Percentiles rank a stretch among this genome's conserved stretches.
Conservation (phyloP, 2,113 vertebrate species). For the Lethenteron camtschaticum region DNA sequence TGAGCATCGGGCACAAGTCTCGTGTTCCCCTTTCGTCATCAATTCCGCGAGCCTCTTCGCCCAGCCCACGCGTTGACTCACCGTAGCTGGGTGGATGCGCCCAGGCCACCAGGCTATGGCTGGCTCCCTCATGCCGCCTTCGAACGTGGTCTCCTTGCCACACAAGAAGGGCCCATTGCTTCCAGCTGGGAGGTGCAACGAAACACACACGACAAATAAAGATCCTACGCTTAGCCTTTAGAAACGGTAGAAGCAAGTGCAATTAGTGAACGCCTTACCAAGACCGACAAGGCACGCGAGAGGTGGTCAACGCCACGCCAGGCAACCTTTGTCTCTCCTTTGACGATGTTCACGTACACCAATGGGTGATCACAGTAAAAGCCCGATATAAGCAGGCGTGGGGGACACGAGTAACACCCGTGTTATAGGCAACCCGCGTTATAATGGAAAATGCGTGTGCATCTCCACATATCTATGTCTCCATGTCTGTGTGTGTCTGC, state of each 20-base stretch:
- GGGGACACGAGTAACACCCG: neutral
- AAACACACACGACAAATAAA: conserved; percentile 6
- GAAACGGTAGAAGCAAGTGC: too few species aligned
- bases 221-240: too few species aligned
- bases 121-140: conserved; percentile 81
- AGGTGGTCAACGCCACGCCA: neutral
- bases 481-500: too few species aligned
- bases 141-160: conserved; percentile 88
- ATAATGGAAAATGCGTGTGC: too few species aligned
- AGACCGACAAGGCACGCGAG: neutral
- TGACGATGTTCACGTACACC: neutral
- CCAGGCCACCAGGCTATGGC: conserved; percentile 89
- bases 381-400: neutral
- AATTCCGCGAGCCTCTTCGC: neutral
- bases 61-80: conserved; percentile 18
- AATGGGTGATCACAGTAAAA: neutral
- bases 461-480: too few species aligned
- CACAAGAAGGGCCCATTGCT: conserved; percentile 82
- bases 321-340: neutral
- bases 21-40: too few species aligned
- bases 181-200: conserved; percentile 32
- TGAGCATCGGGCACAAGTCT: too few species aligned
- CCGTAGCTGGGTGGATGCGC: conserved; percentile 41
- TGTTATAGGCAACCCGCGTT: too few species aligned
- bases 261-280: too few species aligned